Percentiles rank a stretch among this genome's conserved stretches.
Conservation (phyloP, 2,888 invertebrate genomes). For the Odontomyia ornata region DNA sequence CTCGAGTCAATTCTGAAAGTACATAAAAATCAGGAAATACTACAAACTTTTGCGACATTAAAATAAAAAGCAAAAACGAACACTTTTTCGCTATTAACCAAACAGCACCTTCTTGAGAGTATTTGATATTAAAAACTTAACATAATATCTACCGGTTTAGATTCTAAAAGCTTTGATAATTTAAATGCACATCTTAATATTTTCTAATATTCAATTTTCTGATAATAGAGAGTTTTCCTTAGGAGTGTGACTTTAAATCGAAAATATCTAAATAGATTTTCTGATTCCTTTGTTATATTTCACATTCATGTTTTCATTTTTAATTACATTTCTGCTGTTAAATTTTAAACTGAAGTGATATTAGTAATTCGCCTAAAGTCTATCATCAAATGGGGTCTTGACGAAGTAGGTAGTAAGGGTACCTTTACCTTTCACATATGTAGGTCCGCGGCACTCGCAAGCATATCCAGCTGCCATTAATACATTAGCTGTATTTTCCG, state of each 20-base stretch:
- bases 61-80: too few relatives aligned
- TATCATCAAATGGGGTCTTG: slow-evolving; percentile 81
- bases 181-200: slow-evolving; percentile 23
- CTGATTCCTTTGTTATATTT: neutral
- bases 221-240: slow-evolving; percentile 5
- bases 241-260: neutral
- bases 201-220: neutral
- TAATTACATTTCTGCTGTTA: neutral
- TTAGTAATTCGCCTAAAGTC: slow-evolving; percentile 57
- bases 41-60: too few relatives aligned
- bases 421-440: slow-evolving; percentile 94
- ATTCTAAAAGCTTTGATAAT: neutral
- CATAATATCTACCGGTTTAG: neutral
- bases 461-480: slow-evolving; percentile 86
- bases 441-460: slow-evolving; percentile 90
- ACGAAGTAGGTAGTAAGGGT: slow-evolving; percentile 90
- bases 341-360: neutral
- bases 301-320: neutral
- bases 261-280: neutral
- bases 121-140: neutral
- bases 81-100: too few relatives aligned
- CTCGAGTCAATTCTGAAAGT: neutral
- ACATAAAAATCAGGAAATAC: neutral
- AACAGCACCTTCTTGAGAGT: too few relatives aligned
- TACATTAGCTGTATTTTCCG: slow-evolving; percentile 83